Evolutionary conservation across 2,888 invertebrate genomes (phyloP).

Genomic region (Augochlorella aurata): DNA sequence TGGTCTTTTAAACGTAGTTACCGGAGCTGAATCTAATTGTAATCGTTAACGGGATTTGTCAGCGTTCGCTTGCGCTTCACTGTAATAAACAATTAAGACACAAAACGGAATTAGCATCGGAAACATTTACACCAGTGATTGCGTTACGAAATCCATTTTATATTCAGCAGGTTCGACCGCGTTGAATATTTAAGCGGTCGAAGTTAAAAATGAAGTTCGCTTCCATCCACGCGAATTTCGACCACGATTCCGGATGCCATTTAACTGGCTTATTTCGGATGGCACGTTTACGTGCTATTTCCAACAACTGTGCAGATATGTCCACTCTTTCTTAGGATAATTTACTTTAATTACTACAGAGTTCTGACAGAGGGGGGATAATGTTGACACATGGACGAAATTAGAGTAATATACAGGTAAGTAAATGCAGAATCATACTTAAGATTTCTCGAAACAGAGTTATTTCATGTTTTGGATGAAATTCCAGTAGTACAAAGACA

Average conservation of each 20-base stretch:
- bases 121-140: slow-evolving; percentile 9
- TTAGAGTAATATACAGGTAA: too few species aligned
- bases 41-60: slow-evolving; percentile 22
- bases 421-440: too few species aligned
- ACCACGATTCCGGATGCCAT: too few species aligned
- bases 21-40: slow-evolving; percentile 13
- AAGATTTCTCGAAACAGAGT: too few species aligned
- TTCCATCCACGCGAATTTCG: not conserved
- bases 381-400: too few species aligned
- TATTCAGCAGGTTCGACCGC: not conserved
- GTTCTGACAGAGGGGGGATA: too few species aligned
- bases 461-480: too few species aligned
- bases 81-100: not conserved
- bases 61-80: not conserved
- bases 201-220: not conserved
- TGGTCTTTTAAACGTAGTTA: slow-evolving; percentile 13
- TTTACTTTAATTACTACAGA: too few species aligned
- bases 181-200: not conserved
- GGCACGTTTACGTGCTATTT: too few species aligned
- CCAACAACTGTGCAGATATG: too few species aligned
- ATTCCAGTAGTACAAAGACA: not conserved
- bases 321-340: too few species aligned
- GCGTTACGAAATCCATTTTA: not conserved
- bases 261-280: too few species aligned
- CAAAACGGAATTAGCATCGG: slow-evolving; percentile 1